Evolutionary conservation across 2,888 invertebrate species (phyloP).

Genomic region (Sphaerolaimus hirsutus): DNA sequence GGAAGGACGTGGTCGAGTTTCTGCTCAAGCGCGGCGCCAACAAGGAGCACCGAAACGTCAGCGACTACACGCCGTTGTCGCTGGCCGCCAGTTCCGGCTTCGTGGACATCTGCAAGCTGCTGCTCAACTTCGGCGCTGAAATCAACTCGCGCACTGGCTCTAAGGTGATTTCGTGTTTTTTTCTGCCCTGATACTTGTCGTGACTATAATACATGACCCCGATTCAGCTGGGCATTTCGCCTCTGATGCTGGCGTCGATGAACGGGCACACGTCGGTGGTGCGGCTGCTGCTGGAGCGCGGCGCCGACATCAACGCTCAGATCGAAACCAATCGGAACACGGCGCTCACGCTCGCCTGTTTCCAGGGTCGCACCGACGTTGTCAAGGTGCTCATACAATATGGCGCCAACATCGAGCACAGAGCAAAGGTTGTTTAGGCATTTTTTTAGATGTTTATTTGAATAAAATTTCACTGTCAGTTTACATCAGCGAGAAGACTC

Average conservation of each 20-base stretch:
- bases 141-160: slow-evolving; percentile 52
- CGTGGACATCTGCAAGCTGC: slow-evolving; percentile 81
- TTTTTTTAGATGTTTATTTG: too few species aligned
- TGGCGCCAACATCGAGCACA: slow-evolving; percentile 92
- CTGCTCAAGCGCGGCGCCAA: slow-evolving; percentile 67
- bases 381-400: slow-evolving; percentile 80
- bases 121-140: slow-evolving; percentile 79
- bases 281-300: slow-evolving; percentile 74
- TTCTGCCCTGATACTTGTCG: neutral
- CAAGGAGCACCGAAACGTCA: slow-evolving; percentile 81
- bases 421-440: slow-evolving; percentile 50
- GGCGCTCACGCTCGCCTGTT: slow-evolving; percentile 87
- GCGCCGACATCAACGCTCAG: slow-evolving; percentile 78
- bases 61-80: slow-evolving; percentile 94
- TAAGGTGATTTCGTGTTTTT: slow-evolving; percentile 9
- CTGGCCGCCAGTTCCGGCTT: slow-evolving; percentile 87
- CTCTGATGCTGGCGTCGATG: slow-evolving; percentile 96
- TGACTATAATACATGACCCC: neutral
- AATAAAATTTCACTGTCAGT: too few species aligned
- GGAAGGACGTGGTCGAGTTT: slow-evolving; percentile 76
- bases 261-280: slow-evolving; percentile 89
- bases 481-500: too few species aligned
- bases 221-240: slow-evolving; percentile 81
- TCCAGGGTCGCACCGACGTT: slow-evolving; percentile 94
- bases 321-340: slow-evolving; percentile 98